Conservation (phyloP, 2,888 invertebrate species). For the Drosophila koepferae region DNA sequence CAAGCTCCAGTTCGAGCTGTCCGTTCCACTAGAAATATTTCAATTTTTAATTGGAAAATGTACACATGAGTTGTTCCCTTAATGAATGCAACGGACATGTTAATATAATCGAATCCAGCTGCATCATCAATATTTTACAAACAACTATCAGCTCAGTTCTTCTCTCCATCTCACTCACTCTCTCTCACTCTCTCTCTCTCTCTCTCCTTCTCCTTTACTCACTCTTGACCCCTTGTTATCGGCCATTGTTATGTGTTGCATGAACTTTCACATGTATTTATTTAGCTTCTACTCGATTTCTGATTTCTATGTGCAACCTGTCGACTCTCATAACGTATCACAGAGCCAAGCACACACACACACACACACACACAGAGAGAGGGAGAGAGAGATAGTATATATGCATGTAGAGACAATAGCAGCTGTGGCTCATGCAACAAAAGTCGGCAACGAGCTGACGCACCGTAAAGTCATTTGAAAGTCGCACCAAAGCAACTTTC, state of each 20-base stretch:
- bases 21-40: conserved; percentile 77
- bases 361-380: background rate
- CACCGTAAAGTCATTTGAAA: conserved; percentile 74
- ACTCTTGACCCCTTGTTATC: background rate
- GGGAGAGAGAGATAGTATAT: background rate
- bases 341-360: background rate
- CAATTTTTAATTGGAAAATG: conserved; percentile 84
- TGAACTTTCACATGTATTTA: conserved; percentile 6
- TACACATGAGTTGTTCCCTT: conserved; percentile 81
- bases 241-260: conserved; percentile 12
- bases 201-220: background rate
- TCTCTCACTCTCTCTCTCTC: background rate
- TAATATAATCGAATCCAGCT: conserved; percentile 57
- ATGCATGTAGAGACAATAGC: conserved; percentile 2
- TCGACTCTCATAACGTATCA: conserved; percentile 51
- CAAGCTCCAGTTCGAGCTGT: conserved; percentile 9
- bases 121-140: conserved; percentile 61
- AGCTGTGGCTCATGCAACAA: conserved; percentile 34
- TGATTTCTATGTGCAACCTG: conserved; percentile 40
- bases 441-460: conserved; percentile 45
- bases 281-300: conserved; percentile 9
- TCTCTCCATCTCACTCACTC: background rate
- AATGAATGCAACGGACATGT: conserved; percentile 77
- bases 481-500: conserved; percentile 54
- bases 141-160: conserved; percentile 6